A percentile compares a stretch with the other conserved stretches of the same genome.
These are phyloP conservation scores for Micrasema longulum DNA, from an alignment of 1,140 invertebrate genomes.

Conservation along the genomic window DNA sequence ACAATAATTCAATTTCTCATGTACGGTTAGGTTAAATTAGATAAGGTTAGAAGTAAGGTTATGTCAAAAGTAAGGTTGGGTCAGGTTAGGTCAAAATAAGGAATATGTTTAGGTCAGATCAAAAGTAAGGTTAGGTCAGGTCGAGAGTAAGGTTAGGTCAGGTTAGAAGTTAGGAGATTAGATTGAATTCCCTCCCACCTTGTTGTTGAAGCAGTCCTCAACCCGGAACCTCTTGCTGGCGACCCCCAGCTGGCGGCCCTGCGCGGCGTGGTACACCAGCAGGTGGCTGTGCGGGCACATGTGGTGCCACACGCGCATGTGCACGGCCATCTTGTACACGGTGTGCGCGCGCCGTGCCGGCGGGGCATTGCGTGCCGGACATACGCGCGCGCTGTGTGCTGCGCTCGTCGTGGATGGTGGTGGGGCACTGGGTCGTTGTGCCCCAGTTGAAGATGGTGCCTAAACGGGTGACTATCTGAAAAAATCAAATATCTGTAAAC, in stretches of 20 bases:
- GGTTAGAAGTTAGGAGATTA: too few relatives aligned
- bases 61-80: too few relatives aligned
- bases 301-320: slow-evolving; percentile 67
- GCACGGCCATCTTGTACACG: slow-evolving; percentile 57
- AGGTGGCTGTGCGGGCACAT: slow-evolving; percentile 76
- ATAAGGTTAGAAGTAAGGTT: too few relatives aligned
- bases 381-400: slow-evolving; percentile 37
- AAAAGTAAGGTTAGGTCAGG: too few relatives aligned
- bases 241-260: slow-evolving; percentile 73
- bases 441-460: slow-evolving; percentile 64
- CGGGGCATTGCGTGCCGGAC: slow-evolving; percentile 29
- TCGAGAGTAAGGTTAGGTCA: too few relatives aligned
- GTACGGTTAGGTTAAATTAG: too few relatives aligned
- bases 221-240: slow-evolving; percentile 63
- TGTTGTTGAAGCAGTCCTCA: slow-evolving; percentile 64
- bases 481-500: too few relatives aligned
- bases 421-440: slow-evolving; percentile 62
- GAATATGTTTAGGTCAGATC: too few relatives aligned
- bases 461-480: slow-evolving; percentile 62
- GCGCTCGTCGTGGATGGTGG: slow-evolving; percentile 50
- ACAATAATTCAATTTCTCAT: too few relatives aligned
- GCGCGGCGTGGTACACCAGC: slow-evolving; percentile 76
- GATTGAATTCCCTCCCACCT: too few relatives aligned
- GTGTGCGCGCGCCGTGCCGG: slow-evolving; percentile 9
- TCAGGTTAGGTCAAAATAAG: too few relatives aligned